These are phyloP conservation scores for Gorsachius goisagi DNA, from an alignment of 2,113 vertebrate species.

Conservation along the genomic window DNA sequence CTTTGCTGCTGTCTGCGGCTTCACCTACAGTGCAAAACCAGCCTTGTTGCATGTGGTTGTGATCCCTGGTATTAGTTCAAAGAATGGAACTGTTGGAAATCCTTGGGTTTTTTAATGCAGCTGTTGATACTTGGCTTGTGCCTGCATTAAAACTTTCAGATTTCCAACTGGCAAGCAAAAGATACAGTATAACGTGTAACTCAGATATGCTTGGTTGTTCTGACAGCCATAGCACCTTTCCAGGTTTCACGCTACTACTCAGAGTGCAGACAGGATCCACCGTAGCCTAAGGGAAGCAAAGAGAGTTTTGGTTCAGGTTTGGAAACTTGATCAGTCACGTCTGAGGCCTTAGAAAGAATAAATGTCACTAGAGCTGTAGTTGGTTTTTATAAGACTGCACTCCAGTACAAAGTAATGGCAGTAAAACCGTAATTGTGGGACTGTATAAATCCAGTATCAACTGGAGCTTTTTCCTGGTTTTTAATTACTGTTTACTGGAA, in stretches of 20 bases:
- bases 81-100: slow-evolving; percentile 10
- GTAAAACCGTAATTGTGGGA: neutral
- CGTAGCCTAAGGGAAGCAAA: neutral
- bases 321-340: neutral
- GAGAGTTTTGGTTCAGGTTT: neutral
- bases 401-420: neutral
- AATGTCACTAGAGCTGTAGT: neutral
- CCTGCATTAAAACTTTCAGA: slow-evolving; percentile 26
- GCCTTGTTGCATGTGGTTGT: slow-evolving; percentile 59
- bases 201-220: neutral
- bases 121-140: neutral
- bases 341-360: neutral
- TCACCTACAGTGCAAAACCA: slow-evolving; percentile 59
- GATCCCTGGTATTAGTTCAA: slow-evolving; percentile 26
- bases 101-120: slow-evolving; percentile 3
- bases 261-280: neutral
- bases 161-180: slow-evolving; percentile 19
- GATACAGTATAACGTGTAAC: neutral
- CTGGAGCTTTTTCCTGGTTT: neutral
- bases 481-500: neutral
- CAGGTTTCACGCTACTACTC: neutral
- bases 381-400: neutral
- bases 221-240: neutral
- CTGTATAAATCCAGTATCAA: neutral
- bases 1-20: slow-evolving; percentile 55